Conservation (phyloP, 2,113 vertebrate species). For the Heterotilapia buettikoferi region DNA sequence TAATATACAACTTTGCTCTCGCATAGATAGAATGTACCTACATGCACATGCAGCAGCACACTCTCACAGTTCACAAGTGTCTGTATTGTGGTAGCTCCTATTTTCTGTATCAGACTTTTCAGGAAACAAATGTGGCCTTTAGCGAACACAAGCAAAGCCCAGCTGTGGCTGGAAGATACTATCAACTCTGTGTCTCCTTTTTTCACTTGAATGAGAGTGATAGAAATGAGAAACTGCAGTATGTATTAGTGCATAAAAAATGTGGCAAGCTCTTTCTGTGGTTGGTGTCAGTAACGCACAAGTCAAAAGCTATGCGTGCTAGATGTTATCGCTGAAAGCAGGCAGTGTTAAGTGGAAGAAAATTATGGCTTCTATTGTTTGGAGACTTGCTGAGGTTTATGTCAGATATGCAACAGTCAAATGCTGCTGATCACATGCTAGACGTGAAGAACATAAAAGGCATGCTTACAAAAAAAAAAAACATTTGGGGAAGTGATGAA, state of each 20-base stretch:
- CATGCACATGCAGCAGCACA: neutral
- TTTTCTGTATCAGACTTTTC: slow-evolving; percentile 74
- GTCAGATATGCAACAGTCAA: slow-evolving; percentile 71
- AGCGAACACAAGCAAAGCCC: slow-evolving; percentile 39
- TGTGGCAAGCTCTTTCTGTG: slow-evolving; percentile 37
- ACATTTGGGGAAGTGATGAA: neutral
- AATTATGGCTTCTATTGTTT: slow-evolving; percentile 63
- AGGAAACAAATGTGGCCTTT: slow-evolving; percentile 77
- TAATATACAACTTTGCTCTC: slow-evolving; percentile 52
- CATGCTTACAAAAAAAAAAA: neutral
- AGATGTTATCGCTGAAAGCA: slow-evolving; percentile 79
- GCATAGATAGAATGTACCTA: neutral
- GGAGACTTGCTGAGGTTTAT: slow-evolving; percentile 60
- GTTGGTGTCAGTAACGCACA: slow-evolving; percentile 70
- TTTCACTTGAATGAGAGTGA: slow-evolving; percentile 26
- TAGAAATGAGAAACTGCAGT: slow-evolving; percentile 14
- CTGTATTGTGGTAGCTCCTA: slow-evolving; percentile 62
- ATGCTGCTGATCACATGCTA: slow-evolving; percentile 70
- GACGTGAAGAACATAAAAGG: slow-evolving; percentile 51
- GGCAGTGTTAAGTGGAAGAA: slow-evolving; percentile 65
- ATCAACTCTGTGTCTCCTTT: slow-evolving; percentile 19
- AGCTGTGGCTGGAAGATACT: slow-evolving; percentile 48
- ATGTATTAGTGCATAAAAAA: slow-evolving; percentile 1
- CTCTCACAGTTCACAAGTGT: neutral
- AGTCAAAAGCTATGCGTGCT: slow-evolving; percentile 45